phyloP scores from a whole-genome alignment of 2,113 vertebrate species.

The Pangasianodon gigas region DNA sequence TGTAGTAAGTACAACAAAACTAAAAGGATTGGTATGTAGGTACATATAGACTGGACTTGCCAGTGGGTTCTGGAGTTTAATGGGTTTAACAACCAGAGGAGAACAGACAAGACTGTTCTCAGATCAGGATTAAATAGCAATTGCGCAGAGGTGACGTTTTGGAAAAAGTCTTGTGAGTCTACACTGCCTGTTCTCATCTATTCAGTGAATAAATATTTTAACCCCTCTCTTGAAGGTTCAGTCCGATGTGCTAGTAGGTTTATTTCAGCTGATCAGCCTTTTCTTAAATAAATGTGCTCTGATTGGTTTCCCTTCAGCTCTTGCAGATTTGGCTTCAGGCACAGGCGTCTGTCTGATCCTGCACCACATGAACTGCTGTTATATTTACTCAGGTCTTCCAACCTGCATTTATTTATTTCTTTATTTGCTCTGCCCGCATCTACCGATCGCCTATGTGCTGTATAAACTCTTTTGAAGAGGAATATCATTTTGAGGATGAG shows the following conservation, averaged over 20 bases:
- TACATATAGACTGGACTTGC: background rate
- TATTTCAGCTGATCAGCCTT: background rate
- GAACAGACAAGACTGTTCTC: background rate
- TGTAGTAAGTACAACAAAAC: background rate
- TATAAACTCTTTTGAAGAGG: conserved; percentile 53
- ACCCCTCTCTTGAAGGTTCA: background rate
- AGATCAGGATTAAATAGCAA: background rate
- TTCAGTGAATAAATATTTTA: background rate
- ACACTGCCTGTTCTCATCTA: background rate
- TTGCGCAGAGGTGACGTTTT: background rate
- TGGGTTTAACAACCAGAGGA: background rate
- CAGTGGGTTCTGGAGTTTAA: background rate
- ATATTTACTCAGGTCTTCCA: conserved; percentile 32
- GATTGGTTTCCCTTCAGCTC: background rate
- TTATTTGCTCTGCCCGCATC: background rate
- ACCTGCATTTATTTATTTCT: conserved; percentile 32
- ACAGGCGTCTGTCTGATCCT: background rate
- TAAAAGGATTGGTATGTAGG: background rate
- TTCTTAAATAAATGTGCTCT: background rate
- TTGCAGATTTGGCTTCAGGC: background rate
- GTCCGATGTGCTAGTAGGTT: background rate
- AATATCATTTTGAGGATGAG: conserved; percentile 50
- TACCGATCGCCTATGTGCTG: conserved; percentile 31
- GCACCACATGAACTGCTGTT: conserved; percentile 13
- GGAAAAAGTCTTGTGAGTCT: background rate